Evolutionary conservation across 2,797 vertebrate species (phyloP), one percentile per base, ranked within the genome.

Genomic region (Jordanella pulchra): DNA sequence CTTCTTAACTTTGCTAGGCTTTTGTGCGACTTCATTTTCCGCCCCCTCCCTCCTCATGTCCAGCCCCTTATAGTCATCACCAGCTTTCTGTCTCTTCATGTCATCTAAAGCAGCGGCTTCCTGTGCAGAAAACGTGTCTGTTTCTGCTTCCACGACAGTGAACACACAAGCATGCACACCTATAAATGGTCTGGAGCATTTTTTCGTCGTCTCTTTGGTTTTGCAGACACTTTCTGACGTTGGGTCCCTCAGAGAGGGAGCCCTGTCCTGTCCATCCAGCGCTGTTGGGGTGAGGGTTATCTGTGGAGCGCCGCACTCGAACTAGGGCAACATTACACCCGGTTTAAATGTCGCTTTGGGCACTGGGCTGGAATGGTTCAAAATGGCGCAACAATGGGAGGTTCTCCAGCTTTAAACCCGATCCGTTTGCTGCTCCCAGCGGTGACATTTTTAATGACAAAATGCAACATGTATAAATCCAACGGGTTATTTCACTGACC

Each of bases 311-410:
- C 76, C 65, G 27, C 74, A 75, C 76, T 83, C 35, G 10, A 64
- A 67, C 72, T 68, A 82, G 71, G 68, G 71, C 76, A 58, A 84
- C 81, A 81, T 83, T 67, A 78, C 75, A 78, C 77, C 79, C 61
- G 45, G 66, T 88, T 89, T 78, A 84, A 87, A 90, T 84, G 86
- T 86, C 35, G 74, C 80, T 88, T 77, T 79, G 81, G 85, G 78
- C 81, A 76, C 81, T 89, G 82, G 77, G 76, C 77, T 82, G 78
- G 78, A 82, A 85, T 78, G 67, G 82, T 85, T 89, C 81, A 91
- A 91, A 89, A 92, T 91, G 90, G 92, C 86, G 86, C 75, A 82
- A 89, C 89, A 89, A 85, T 86, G 85, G 84, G 85, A 86, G 85
- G 79, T 56, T 50, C 83, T 79, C 42, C 4, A n/a, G 69, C 80